Evolutionary conservation across 30 jellyfish, hydroid and myxozoan genomes (phyloP).

Genomic region (Cassiopea andromeda): DNA sequence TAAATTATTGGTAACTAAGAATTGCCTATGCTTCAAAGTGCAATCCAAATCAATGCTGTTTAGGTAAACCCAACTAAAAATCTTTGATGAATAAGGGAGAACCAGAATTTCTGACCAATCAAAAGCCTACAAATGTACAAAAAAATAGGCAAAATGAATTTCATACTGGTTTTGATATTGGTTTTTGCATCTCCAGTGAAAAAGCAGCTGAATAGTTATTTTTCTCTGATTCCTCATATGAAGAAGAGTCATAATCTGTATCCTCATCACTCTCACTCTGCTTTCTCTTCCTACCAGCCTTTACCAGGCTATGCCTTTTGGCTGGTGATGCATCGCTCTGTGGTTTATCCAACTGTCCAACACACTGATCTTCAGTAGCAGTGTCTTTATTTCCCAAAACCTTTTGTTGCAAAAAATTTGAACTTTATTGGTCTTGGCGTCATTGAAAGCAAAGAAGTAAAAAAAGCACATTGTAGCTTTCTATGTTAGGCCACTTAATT

Average conservation of each 20-base stretch:
- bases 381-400: not conserved
- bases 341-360: not conserved
- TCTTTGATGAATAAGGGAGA: too few relatives aligned
- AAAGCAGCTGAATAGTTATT: not conserved
- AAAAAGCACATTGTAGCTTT: too few relatives aligned
- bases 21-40: too few relatives aligned
- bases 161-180: constrained; percentile 26
- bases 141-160: not conserved
- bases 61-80: too few relatives aligned
- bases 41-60: too few relatives aligned
- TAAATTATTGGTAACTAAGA: too few relatives aligned
- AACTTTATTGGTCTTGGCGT: not conserved
- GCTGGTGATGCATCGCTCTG: not conserved
- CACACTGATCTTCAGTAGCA: not conserved
- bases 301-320: not conserved
- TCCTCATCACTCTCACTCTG: not conserved
- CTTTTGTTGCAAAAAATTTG: not conserved
- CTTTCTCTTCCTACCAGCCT: not conserved
- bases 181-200: not conserved
- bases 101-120: too few relatives aligned
- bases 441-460: not conserved
- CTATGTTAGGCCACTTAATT: too few relatives aligned
- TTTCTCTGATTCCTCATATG: constrained; percentile 19
- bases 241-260: not conserved
- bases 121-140: too few relatives aligned